A percentile compares a stretch with the other conserved stretches of the same genome.
These are phyloP conservation scores for Siphamia tubifer DNA, from an alignment of 2,113 vertebrate species.

Conservation along the genomic window DNA sequence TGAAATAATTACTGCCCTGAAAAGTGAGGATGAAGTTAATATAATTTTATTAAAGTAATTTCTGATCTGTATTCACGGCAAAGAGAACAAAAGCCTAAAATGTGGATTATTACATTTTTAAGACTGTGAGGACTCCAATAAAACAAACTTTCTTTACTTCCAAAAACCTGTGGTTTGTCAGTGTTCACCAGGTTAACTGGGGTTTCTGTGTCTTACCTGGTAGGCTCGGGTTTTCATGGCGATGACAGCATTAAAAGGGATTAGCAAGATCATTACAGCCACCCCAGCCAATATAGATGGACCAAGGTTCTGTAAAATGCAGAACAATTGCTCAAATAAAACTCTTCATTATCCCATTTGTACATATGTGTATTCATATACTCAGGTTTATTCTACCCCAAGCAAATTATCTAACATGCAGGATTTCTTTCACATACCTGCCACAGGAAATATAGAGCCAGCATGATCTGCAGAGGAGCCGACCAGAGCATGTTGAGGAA, in stretches of 20 bases:
- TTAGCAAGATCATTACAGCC: conserved; percentile 91
- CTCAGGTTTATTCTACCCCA: too few species aligned
- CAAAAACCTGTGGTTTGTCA: too few species aligned
- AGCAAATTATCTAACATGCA: too few species aligned
- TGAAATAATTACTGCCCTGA: too few species aligned
- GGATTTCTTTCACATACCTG: conserved; percentile 75
- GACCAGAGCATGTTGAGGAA: conserved; percentile 97
- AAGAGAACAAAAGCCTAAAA: too few species aligned
- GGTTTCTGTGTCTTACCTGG: conserved; percentile 81
- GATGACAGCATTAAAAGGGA: conserved; percentile 91
- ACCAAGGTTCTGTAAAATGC: conserved; percentile 83
- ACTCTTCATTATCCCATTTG: background rate
- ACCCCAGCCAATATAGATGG: conserved; percentile 91
- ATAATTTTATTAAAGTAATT: too few species aligned
- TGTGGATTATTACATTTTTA: too few species aligned
- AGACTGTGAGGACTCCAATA: too few species aligned
- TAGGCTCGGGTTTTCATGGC: conserved; percentile 89
- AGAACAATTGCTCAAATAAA: background rate
- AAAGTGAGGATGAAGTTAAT: too few species aligned
- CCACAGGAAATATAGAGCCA: conserved; percentile 96
- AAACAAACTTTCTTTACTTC: too few species aligned
- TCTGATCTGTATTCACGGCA: too few species aligned
- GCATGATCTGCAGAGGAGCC: conserved; percentile 90
- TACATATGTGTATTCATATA: too few species aligned
- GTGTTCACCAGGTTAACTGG: background rate